Evolutionary conservation across 2,888 invertebrate genomes (phyloP), one percentile per base, ranked within the genome.

Genomic region (Cerceris ruficornis): DNA sequence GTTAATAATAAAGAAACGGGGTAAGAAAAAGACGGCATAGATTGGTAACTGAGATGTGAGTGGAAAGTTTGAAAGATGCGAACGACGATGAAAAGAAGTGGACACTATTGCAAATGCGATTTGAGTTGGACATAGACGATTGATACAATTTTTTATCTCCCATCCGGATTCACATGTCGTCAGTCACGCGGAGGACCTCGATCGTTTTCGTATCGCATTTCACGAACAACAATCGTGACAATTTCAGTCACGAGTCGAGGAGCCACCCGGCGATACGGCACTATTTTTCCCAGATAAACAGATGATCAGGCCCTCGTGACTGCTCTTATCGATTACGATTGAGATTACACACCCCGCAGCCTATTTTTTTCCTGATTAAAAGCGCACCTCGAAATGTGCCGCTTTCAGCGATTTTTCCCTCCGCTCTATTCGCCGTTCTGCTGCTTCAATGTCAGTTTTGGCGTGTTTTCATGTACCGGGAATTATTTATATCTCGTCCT

Each of bases 271-370:
- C 73, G 80, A 82, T 75, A 81, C 39, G 66, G 11, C 49, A 67
- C 69, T 77, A 81, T 85, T 84, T 85, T 84, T 83, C 77, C 71
- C 58, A 54, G 83, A 85, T 85, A 85, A 84, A 72, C 64, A 70
- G 68, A 81, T 62, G 68, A 77, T 71, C 76, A 55, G 72, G 65
- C 57, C 62, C 60, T 57, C 72, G 71, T 71, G 83, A 57, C 54
- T 49, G 9, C 41, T 81, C 60, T 81, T 83, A 85, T 85, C 83
- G 85, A 84, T 84, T 61, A 43, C 50, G 42, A 64, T 46, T 28
- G 61, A 77, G 77, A 83, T 84, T 86, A 75, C 58, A 52, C 8
- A n/a, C 13, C 8, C 17, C 28, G 9, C 43, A 52, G 7, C 50
- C 15, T 55, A 49, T 39, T 46, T 57, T n/a, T 60, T 66, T 65